A percentile compares a stretch with the other conserved stretches of the same genome.
Evolutionary conservation across 2,113 vertebrate genomes (phyloP).

Genomic region (Gopherus flavomarginatus): DNA sequence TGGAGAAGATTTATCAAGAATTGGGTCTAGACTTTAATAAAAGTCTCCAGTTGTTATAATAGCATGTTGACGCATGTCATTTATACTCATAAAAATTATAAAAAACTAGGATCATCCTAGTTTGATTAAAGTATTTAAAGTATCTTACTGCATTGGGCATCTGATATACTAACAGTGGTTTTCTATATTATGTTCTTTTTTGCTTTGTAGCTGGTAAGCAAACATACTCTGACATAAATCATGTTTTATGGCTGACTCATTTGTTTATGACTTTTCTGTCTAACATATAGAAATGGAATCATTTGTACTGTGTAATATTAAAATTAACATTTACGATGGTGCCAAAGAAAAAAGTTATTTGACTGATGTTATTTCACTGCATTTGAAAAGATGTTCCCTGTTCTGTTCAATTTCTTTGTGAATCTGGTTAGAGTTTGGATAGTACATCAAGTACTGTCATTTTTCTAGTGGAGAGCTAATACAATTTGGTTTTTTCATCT

Average conservation of each 20-base stretch:
- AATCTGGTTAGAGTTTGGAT: neutral
- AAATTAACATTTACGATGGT: slow-evolving; percentile 18
- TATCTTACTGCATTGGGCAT: neutral
- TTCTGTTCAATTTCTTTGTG: slow-evolving; percentile 17
- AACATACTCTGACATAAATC: slow-evolving; percentile 31
- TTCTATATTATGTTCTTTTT: slow-evolving; percentile 30
- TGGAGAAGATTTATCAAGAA: too few species aligned
- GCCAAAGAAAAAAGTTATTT: neutral
- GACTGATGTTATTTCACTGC: neutral
- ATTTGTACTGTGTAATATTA: neutral
- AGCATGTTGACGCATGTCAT: neutral
- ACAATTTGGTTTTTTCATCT: neutral
- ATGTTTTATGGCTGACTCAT: slow-evolving; percentile 28
- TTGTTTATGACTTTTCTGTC: neutral
- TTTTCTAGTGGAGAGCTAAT: neutral
- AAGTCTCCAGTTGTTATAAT: too few species aligned
- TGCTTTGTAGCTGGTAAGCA: slow-evolving; percentile 17
- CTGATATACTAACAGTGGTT: neutral
- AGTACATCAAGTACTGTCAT: neutral
- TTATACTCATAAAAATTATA: neutral
- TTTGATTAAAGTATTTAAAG: neutral
- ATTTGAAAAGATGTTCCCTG: neutral
- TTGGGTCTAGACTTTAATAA: too few species aligned
- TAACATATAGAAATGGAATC: neutral
- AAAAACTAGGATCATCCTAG: neutral